Conservation (phyloP, 2,113 vertebrate species). For the Xenopus laevis region DNA sequence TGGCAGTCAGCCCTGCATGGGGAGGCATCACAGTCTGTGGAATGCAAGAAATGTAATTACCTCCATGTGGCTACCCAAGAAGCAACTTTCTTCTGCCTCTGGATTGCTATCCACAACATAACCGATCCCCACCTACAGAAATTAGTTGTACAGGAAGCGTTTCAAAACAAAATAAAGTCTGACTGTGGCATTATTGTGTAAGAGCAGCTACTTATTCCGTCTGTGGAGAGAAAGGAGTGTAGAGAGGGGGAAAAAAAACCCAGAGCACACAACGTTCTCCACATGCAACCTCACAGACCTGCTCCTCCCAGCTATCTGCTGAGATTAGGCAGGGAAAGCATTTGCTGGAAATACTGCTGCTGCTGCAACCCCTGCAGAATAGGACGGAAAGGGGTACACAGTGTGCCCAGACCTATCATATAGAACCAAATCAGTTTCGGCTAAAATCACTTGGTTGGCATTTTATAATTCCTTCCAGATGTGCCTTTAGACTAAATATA, state of each 20-base stretch:
- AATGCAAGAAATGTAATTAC: slow-evolving; percentile 59
- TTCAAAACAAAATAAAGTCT: no score
- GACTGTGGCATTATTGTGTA: background rate
- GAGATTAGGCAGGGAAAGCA: slow-evolving; percentile 57
- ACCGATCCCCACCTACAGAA: background rate
- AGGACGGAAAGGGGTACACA: slow-evolving; percentile 27
- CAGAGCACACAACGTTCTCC: slow-evolving; percentile 54
- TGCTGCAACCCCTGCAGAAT: slow-evolving; percentile 20
- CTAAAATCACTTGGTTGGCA: no score
- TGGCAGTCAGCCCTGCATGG: slow-evolving; percentile 57
- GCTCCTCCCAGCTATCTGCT: slow-evolving; percentile 63
- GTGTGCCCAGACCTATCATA: background rate
- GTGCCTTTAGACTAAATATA: no score
- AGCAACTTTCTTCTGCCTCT: slow-evolving; percentile 54
- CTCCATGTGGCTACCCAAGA: slow-evolving; percentile 68
- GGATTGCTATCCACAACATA: slow-evolving; percentile 11
- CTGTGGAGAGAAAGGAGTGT: slow-evolving; percentile 54
- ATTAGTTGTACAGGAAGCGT: background rate
- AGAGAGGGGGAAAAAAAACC: slow-evolving; percentile 44
- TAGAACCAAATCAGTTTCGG: no score
- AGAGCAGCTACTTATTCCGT: slow-evolving; percentile 48
- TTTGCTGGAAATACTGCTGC: slow-evolving; percentile 7
- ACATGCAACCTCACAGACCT: slow-evolving; percentile 67
- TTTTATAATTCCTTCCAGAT: no score
- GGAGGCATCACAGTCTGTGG: slow-evolving; percentile 65